Conservation (phyloP, 2,888 invertebrate species). For the Pogonocherus hispidulus region DNA sequence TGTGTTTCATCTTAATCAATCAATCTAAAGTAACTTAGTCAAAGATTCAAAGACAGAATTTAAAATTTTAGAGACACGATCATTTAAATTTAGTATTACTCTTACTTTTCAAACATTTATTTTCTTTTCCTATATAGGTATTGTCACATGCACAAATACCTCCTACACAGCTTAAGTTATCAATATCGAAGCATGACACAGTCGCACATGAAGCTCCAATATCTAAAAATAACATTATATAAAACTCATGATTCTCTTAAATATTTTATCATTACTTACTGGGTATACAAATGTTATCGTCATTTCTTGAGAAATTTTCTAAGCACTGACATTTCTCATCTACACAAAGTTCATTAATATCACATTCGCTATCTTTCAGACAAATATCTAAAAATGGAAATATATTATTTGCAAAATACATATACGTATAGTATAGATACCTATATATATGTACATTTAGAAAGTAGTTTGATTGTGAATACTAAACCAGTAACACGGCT, state of each 20-base stretch:
- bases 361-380: conserved; percentile 48
- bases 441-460: too few relatives aligned
- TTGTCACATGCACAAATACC: conserved; percentile 44
- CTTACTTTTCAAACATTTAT: conserved; percentile 47
- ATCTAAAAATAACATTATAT: conserved; percentile 41
- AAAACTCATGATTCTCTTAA: background rate
- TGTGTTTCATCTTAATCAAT: too few relatives aligned
- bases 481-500: too few relatives aligned
- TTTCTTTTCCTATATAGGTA: conserved; percentile 38
- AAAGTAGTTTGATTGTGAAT: too few relatives aligned
- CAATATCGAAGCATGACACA: conserved; percentile 40
- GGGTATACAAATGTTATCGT: conserved; percentile 46
- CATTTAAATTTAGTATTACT: background rate
- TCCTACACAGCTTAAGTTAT: conserved; percentile 43
- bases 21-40: too few relatives aligned
- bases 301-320: conserved; percentile 44
- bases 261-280: conserved; percentile 41
- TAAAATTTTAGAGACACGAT: background rate
- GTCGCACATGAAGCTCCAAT: conserved; percentile 50
- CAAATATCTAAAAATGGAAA: conserved; percentile 45
- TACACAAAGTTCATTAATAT: conserved; percentile 47
- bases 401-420: too few relatives aligned
- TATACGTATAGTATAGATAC: too few relatives aligned
- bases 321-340: conserved; percentile 51
- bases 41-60: too few relatives aligned